Base-by-base conservation (phyloP, 2,888 invertebrate species). In the Brassicogethes aeneus region DNA sequence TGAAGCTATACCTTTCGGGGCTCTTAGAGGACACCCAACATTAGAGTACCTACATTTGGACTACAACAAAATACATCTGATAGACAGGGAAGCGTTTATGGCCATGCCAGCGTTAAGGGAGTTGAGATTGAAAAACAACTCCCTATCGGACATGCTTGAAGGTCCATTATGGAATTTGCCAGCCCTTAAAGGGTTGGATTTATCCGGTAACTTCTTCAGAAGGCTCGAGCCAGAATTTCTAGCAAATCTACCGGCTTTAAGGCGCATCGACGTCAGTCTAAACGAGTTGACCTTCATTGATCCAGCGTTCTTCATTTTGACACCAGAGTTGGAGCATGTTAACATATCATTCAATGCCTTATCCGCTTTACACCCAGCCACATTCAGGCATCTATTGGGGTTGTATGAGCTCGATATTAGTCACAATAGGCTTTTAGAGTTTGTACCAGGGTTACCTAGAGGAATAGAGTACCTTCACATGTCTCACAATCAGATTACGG, bases 141-240 rank as follows among this genome's bases (percentile, higher is more conserved):
- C 88, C 2, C 66, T 93, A 16, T 76, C 79, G 1, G 83, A 85
- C 59, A 71, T 80, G 37, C 69, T 82, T 34, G 80, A 82, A 46
- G 76, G 80, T 36, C 88, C 89, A 0, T 81, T 85, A 57, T 90
- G 89, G 88, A 85, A 89, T 69, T 69, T 90, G 34, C 89, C 89
- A 0, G 81, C 82, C 3, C 68, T 90, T 2, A 90, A 89, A 71
- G 90, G 90, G 1, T 66, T 92, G 41, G 90, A 91, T 68, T 68
- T 91, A 29, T 82, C 88, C 0, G 73, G 75, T 42, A 91, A 91
- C 59, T 79, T 77, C 46, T 82, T 87, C 52, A 75, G 79, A 44
- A 74, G 77, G 14, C 62, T 91, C 13, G 84, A 85, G 56, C 78
- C 83, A 0, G 75, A 79, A 40, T 66, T 88, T n/a, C 63, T 89